phyloP scores from a whole-genome alignment of 2,113 vertebrate species.

The Tiliqua scincoides region DNA sequence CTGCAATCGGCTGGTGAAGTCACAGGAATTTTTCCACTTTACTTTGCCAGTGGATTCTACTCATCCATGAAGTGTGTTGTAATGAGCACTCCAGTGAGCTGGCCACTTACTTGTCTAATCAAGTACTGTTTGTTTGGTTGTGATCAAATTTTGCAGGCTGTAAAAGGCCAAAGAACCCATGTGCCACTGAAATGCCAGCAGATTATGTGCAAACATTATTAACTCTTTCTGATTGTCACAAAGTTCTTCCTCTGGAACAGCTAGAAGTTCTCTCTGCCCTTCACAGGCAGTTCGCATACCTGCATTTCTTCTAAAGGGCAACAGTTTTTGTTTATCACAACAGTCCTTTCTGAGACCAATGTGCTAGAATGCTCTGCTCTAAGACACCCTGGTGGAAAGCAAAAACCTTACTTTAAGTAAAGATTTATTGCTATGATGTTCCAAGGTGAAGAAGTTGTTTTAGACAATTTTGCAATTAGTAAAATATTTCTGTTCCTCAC shows the following conservation, averaged over 20 bases:
- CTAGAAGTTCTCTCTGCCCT: rapidly evolving
- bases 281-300: not conserved
- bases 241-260: not conserved
- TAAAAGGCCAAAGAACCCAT: not conserved
- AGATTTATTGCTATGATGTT: conserved; percentile 20
- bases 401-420: conserved; percentile 52
- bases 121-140: not conserved
- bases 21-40: not conserved
- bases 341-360: conserved; percentile 14
- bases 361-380: conserved; percentile 31
- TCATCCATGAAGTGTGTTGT: not conserved
- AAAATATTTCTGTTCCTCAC: not conserved
- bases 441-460: conserved; percentile 63
- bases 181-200: not conserved
- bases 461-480: conserved; percentile 54
- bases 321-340: conserved; percentile 20
- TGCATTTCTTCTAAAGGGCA: not conserved
- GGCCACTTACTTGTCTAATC: conserved; percentile 5
- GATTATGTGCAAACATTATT: not conserved
- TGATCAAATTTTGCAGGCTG: conserved; percentile 8
- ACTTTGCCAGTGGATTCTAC: not conserved
- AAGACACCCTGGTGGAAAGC: conserved; percentile 54
- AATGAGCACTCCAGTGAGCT: not conserved
- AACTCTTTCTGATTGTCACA: not conserved
- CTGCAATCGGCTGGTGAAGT: not conserved